Evolutionary conservation across 2,113 vertebrate species (phyloP).

Genomic region (Platanista minor): DNA sequence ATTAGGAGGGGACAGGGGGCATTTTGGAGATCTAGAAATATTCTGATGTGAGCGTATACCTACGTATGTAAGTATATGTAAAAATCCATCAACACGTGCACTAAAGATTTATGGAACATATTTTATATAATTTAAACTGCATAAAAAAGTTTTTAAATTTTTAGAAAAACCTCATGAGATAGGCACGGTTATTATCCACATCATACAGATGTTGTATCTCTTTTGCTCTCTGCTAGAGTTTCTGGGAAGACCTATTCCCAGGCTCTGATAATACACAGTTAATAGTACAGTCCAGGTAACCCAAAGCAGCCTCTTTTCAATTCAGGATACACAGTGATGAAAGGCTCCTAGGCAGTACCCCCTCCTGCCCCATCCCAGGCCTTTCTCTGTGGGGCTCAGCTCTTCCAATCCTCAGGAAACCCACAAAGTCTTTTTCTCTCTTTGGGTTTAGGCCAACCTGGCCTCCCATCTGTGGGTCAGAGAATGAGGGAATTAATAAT

Average conservation of each 20-base stretch:
- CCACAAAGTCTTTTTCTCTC: neutral
- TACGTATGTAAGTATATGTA: neutral
- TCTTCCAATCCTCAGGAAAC: neutral
- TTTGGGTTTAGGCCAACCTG: neutral
- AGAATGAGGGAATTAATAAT: neutral
- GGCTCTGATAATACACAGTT: neutral
- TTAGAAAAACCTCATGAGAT: neutral
- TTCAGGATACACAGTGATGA: neutral
- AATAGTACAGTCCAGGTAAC: neutral
- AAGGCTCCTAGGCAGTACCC: neutral
- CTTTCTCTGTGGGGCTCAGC: neutral
- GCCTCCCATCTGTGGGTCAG: neutral
- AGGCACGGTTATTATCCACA: neutral
- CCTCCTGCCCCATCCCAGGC: neutral
- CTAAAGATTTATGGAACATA: neutral
- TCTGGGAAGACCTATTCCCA: neutral
- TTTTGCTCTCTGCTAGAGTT: neutral
- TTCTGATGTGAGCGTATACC: neutral
- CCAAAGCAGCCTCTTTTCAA: neutral
- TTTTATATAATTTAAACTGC: neutral
- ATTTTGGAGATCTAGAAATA: slow-evolving; percentile 7
- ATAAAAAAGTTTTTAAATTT: neutral
- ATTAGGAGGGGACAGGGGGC: neutral
- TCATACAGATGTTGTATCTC: neutral
- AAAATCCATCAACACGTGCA: neutral